phyloP scores from a whole-genome alignment of 2,888 invertebrate genomes.

The Lordiphosa fenestrarum region DNA sequence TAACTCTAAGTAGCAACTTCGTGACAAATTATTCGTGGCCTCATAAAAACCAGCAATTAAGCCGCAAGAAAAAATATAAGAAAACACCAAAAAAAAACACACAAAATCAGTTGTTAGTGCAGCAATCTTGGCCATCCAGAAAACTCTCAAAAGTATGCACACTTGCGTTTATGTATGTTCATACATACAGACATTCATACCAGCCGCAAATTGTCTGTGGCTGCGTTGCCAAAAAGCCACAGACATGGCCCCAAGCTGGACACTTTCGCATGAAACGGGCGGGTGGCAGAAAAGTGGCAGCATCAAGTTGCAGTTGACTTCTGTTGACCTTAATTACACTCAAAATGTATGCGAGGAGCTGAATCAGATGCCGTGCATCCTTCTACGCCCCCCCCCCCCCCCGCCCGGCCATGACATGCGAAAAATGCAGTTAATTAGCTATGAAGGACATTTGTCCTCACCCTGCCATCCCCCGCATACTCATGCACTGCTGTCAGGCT shows the following conservation, averaged over 20 bases:
- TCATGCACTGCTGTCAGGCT: conserved; percentile 17
- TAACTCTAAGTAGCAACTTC: conserved; percentile 29
- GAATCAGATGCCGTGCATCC: conserved; percentile 10
- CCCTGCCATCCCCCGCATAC: background rate
- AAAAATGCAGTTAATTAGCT: conserved; percentile 65
- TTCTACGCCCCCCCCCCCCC: conserved; percentile 26
- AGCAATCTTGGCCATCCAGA: too few relatives aligned
- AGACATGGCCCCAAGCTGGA: conserved; percentile 28
- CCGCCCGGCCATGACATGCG: conserved; percentile 52
- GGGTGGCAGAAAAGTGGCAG: too few relatives aligned
- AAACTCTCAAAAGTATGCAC: too few relatives aligned
- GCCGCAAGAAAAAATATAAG: conserved; percentile 21
- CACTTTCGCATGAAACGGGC: conserved; percentile 3
- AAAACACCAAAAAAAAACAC: background rate
- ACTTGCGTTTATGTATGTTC: too few relatives aligned
- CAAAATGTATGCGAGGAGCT: conserved; percentile 54
- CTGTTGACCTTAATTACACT: conserved; percentile 63
- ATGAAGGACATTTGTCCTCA: conserved; percentile 43
- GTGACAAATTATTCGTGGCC: conserved; percentile 47
- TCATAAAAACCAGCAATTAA: conserved; percentile 56
- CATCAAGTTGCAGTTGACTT: conserved; percentile 63
- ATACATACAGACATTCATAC: conserved; percentile 1
- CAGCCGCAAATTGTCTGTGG: conserved; percentile 36
- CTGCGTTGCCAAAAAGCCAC: conserved; percentile 38
- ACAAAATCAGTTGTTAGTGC: background rate